These are phyloP conservation scores for Tenthredo livida DNA, from an alignment of 2,888 invertebrate genomes.

Conservation along the genomic window DNA sequence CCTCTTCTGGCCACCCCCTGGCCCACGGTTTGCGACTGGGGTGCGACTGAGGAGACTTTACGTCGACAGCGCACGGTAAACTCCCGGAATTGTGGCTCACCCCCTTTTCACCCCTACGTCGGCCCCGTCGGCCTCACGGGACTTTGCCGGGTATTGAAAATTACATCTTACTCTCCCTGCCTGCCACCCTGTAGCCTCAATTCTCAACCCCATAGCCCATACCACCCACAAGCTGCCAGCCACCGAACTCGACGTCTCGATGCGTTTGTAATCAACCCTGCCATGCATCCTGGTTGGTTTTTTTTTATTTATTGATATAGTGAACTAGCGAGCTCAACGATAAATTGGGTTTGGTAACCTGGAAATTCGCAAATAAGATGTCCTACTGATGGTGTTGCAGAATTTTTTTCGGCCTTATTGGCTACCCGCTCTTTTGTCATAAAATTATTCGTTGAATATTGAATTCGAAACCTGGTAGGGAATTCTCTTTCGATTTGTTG, in stretches of 20 bases:
- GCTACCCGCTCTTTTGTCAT: neutral
- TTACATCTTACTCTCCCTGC: constrained; percentile 75
- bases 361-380: neutral
- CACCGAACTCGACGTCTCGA: constrained; percentile 55
- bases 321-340: neutral
- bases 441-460: neutral
- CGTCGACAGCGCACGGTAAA: constrained; percentile 77
- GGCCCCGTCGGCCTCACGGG: constrained; percentile 48
- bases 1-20: constrained; percentile 23
- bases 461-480: neutral
- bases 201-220: constrained; percentile 53
- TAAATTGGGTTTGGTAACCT: too few relatives aligned
- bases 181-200: constrained; percentile 58
- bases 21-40: constrained; percentile 61
- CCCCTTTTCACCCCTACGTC: constrained; percentile 58
- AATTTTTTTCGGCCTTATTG: neutral
- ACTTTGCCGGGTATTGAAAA: constrained; percentile 73
- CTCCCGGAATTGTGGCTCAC: constrained; percentile 75
- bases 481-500: constrained; percentile 5
- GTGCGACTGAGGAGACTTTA: constrained; percentile 76
- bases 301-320: neutral
- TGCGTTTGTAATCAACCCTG: constrained; percentile 63
- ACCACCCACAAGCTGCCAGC: constrained; percentile 9
- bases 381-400: neutral
- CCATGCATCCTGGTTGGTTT: neutral